Conservation (phyloP, 2,797 vertebrate genomes). For the Lithobates sylvaticus region DNA sequence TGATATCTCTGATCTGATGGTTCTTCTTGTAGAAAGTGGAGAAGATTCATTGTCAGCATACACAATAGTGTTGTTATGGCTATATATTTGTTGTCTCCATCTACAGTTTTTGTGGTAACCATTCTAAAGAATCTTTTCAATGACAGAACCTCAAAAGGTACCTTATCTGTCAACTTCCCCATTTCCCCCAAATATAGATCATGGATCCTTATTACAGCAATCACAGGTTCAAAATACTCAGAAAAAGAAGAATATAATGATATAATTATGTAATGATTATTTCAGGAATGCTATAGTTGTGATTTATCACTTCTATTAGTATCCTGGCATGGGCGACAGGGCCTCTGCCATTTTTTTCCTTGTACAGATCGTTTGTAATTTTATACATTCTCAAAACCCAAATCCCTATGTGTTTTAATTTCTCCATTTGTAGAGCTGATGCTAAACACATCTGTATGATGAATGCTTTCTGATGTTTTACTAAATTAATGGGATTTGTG, state of each 20-base stretch:
- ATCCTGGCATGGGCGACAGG: slow-evolving; percentile 22
- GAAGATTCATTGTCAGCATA: slow-evolving; percentile 88
- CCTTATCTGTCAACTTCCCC: slow-evolving; percentile 69
- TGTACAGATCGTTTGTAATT: too few relatives aligned
- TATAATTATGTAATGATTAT: slow-evolving; percentile 71
- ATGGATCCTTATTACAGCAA: slow-evolving; percentile 76
- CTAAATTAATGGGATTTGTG: neutral
- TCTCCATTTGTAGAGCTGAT: slow-evolving; percentile 11
- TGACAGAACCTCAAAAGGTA: slow-evolving; percentile 79
- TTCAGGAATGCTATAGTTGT: slow-evolving; percentile 74
- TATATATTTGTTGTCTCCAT: slow-evolving; percentile 83
- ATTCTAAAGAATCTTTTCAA: slow-evolving; percentile 89
- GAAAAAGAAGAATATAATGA: slow-evolving; percentile 72
- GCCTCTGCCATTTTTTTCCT: neutral
- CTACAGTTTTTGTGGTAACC: slow-evolving; percentile 81
- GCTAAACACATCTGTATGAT: neutral
- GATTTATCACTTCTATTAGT: slow-evolving; percentile 65
- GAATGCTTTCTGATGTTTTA: neutral
- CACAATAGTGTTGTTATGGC: slow-evolving; percentile 83
- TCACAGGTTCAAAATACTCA: slow-evolving; percentile 74
- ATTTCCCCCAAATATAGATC: slow-evolving; percentile 79
- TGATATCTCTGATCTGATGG: slow-evolving; percentile 85
- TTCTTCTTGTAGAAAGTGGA: slow-evolving; percentile 80
- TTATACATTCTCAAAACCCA: too few relatives aligned
- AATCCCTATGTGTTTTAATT: neutral